phyloP scores from a whole-genome alignment of 2,113 vertebrate genomes.

The Anguilla japonica region DNA sequence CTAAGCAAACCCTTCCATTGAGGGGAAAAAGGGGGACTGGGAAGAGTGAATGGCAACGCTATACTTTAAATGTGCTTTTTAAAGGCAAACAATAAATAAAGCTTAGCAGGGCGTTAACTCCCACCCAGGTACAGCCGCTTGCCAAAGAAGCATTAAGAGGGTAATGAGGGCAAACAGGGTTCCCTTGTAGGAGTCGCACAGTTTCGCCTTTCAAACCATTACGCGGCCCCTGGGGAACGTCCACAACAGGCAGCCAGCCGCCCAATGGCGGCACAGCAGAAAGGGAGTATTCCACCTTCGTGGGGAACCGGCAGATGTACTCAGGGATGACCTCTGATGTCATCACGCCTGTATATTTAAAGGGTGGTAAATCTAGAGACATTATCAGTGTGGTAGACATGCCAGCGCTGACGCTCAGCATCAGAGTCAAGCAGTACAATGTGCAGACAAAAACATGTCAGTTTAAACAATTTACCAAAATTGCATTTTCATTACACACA shows the following conservation, averaged over 20 bases:
- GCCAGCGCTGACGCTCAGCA: not conserved
- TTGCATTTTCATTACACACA: not conserved
- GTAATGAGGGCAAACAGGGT: constrained; percentile 75
- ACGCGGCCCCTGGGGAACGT: constrained; percentile 51
- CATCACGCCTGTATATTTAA: not conserved
- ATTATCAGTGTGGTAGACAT: not conserved
- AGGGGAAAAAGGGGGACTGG: not conserved
- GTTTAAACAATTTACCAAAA: not conserved
- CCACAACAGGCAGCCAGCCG: constrained; percentile 1
- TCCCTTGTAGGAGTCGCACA: constrained; percentile 75
- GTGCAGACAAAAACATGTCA: not conserved
- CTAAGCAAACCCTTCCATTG: not conserved
- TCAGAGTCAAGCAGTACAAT: not conserved
- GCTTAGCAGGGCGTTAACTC: constrained; percentile 73
- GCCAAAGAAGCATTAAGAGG: constrained; percentile 70
- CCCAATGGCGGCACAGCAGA: constrained; percentile 8
- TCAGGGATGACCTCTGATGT: constrained; percentile 4
- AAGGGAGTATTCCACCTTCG: not conserved
- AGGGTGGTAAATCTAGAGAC: not conserved
- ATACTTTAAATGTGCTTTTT: constrained; percentile 72
- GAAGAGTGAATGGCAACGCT: constrained; percentile 48
- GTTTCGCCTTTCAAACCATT: constrained; percentile 72
- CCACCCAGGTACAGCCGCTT: constrained; percentile 54
- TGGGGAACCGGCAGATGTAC: not conserved
- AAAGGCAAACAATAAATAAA: constrained; percentile 74